Evolutionary conservation across 2,797 vertebrate genomes (phyloP), one percentile per base, ranked within the genome.

Genomic region (Eulemur mongoz): DNA sequence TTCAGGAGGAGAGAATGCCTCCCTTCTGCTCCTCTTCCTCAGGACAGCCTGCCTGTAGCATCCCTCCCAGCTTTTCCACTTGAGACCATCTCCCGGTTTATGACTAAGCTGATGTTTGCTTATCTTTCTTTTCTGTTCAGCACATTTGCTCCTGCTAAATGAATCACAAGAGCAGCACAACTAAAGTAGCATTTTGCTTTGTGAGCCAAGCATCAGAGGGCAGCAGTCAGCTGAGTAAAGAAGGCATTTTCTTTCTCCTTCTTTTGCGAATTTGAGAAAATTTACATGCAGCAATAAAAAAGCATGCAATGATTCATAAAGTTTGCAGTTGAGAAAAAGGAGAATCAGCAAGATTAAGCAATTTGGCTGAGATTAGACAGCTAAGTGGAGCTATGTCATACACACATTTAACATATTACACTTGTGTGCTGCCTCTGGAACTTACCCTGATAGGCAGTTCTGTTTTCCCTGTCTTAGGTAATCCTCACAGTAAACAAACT

Each of bases 51-150:
- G 75, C 54, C 72, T 48, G 2, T 11, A 57, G 40, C 43, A 40
- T 20, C 57, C 63, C 72, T 94, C 43, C 32, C 25, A 78, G 69
- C 9, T 79, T 86, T 95, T 80, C 67, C 75, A 80, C 80, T 89
- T 54, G 92, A 94, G 96, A 85, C 88, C 32, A 67, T 90, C 52
- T 97, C 32, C 40, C 32, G 30, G 70, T 73, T 93, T 76, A 89
- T 63, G 57, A 38, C 30, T 88, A 43, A 94, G 52, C 75, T 93
- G 14, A 20, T 73, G 43, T 87, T 97, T 96, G 69, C 65, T 95
- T 94, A 97, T 95, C 96, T 95, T 95, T 86, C 79, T 91, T 86
- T 95, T 91, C 70, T 76, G 25, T 91, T 96, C 89, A 89, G 89
- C 86, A 91, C 88, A 95, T 94, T 92, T 96, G 54, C 81, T 82